A percentile compares a stretch with the other conserved stretches of the same genome.
phyloP scores from a whole-genome alignment of 2,888 invertebrate species.

The Nemapogon koenigi region DNA sequence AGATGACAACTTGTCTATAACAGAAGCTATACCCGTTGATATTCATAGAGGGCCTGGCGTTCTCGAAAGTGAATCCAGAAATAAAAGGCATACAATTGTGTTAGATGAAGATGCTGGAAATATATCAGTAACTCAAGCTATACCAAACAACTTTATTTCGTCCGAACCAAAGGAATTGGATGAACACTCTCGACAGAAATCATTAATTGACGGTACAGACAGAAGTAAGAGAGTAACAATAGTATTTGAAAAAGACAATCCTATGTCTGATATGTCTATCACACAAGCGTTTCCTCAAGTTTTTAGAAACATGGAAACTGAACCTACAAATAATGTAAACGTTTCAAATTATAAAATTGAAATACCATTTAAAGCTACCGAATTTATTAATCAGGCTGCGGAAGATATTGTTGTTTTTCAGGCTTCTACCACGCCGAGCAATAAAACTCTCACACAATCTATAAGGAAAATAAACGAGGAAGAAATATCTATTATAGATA shows the following conservation, averaged over 20 bases:
- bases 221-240: background rate
- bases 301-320: background rate
- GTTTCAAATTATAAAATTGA: too few species aligned
- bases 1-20: conserved; percentile 25
- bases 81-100: conserved; percentile 18
- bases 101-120: conserved; percentile 19
- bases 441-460: conserved; percentile 2
- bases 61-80: too few species aligned
- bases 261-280: background rate
- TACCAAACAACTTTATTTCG: conserved; percentile 19
- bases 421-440: background rate
- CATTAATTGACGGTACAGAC: too few species aligned
- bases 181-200: too few species aligned
- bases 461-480: conserved; percentile 3
- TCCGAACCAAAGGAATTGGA: too few species aligned
- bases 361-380: too few species aligned
- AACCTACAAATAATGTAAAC: background rate
- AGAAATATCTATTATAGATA: background rate
- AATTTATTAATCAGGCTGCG: background rate
- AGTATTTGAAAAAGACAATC: background rate
- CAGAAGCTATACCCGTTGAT: conserved; percentile 22
- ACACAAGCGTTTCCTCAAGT: background rate
- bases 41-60: too few species aligned
- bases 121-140: conserved; percentile 25
- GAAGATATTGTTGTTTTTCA: conserved; percentile 1